Percentiles rank a stretch among this genome's conserved stretches.
Conservation (phyloP, 2,888 invertebrate species). For the Pecten maximus region DNA sequence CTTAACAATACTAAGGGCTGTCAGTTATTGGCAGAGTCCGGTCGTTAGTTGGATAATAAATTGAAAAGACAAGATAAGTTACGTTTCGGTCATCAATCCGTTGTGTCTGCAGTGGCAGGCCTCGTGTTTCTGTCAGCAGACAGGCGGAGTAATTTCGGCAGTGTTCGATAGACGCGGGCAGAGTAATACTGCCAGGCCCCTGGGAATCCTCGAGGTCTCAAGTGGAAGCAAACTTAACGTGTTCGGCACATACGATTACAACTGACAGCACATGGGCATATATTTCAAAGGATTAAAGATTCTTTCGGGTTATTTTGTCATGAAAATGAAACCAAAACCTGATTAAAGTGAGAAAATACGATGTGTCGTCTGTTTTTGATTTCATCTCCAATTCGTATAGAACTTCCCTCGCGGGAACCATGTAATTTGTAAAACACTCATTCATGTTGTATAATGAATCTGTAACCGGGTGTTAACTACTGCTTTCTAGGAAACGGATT, state of each 20-base stretch:
- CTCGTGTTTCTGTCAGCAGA: neutral
- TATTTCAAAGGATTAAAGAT: constrained; percentile 6
- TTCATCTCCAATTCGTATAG: neutral
- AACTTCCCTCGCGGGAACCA: neutral
- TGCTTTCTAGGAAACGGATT: neutral
- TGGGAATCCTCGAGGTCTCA: neutral
- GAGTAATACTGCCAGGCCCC: neutral
- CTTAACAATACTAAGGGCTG: too few relatives aligned
- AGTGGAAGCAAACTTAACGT: neutral
- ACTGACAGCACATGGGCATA: neutral
- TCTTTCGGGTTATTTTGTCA: neutral
- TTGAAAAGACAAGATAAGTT: neutral
- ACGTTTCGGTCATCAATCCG: neutral
- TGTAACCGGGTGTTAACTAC: neutral
- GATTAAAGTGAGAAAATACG: neutral
- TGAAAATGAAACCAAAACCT: neutral
- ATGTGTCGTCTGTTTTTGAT: neutral
- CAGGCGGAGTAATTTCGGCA: neutral
- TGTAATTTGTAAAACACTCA: neutral
- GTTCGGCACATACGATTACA: too few relatives aligned
- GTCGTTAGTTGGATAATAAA: too few relatives aligned
- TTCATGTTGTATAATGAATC: neutral
- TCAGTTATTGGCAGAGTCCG: too few relatives aligned
- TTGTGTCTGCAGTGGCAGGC: neutral
- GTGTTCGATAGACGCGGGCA: neutral